Evolutionary conservation across 2,888 invertebrate species (phyloP).

Genomic region (Alloscopus bannaensis): DNA sequence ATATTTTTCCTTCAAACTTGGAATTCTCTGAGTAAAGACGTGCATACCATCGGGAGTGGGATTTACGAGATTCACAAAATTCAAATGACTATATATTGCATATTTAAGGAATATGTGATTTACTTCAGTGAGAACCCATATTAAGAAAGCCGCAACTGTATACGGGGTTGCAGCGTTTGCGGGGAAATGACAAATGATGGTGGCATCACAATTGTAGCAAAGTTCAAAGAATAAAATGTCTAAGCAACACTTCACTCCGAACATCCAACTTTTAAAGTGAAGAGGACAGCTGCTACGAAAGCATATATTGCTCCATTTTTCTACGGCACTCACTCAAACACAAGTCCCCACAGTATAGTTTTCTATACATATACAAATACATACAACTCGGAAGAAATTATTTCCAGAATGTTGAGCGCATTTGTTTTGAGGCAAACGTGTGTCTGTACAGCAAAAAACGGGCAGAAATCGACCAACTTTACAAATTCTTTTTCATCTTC

Average conservation of each 20-base stretch:
- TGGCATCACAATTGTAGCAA: constrained; percentile 58
- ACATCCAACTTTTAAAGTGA: constrained; percentile 58
- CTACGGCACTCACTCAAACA: too few relatives aligned
- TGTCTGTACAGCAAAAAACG: too few relatives aligned
- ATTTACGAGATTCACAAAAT: too few relatives aligned
- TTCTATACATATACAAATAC: neutral
- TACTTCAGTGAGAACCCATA: too few relatives aligned
- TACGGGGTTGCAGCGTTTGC: constrained; percentile 1
- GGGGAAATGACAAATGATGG: constrained; percentile 66
- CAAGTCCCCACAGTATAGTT: too few relatives aligned
- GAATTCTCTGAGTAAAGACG: too few relatives aligned
- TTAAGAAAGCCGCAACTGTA: neutral
- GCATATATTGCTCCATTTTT: neutral
- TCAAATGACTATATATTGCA: too few relatives aligned
- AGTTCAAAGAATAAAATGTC: constrained; percentile 66
- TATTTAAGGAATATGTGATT: too few relatives aligned
- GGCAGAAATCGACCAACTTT: neutral
- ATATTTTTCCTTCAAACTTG: too few relatives aligned
- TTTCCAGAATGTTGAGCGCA: constrained; percentile 12
- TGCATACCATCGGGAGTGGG: too few relatives aligned
- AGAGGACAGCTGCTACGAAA: constrained; percentile 66
- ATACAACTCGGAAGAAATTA: too few relatives aligned
- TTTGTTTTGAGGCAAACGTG: too few relatives aligned
- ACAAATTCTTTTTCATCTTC: constrained; percentile 19
- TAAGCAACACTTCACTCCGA: constrained; percentile 69